Base-by-base conservation (phyloP, 2,888 invertebrate species). In the Lasioglossum malachurum region DNA sequence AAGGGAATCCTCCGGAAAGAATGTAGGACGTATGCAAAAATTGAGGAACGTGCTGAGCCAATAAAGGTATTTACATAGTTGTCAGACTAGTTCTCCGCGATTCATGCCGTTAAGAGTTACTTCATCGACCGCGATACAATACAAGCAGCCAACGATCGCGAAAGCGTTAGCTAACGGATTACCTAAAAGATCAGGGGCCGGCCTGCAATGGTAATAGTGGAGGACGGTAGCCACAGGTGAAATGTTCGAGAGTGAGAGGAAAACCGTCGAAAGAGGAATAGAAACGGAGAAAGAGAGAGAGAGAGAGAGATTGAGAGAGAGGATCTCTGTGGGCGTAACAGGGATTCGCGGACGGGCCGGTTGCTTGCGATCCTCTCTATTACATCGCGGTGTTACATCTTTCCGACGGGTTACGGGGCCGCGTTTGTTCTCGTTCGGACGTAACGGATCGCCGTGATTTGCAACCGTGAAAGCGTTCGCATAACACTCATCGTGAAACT, bases 401-500 rank as follows among this genome's bases (percentile, higher is more conserved):
- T 53, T n/a, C 53, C 23, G n/a, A 19, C 14, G 57, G 78, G 38
- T 35, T 16, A 64, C 75, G n/a, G 23, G 75, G 69, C 67, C 31
- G 23, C 73, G 74, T 78, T 82, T 82, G 76, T 83, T 82, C 82
- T 75, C 84, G 46, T 78, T 76, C 19, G 31, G 69, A 80, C 75
- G 82, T 73, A 83, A 89, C 73, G 69, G 38, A 64, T 27, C 31
- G 31, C 69, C 35, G 74, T 75, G 75, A 81, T 82, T 89, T 88
- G 69, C 88, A 88, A 31, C 84, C 84, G 91, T 91, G 92, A 93
- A 92, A 93, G 92, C 88, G 88, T 72, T 85, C 83, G 86, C 87
- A 73, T 91, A 91, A 90, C 72, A 31, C 49, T 73, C 75, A 76
- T 83, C 86, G 87, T 87, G 84, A 87, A 87, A 88, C 83, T 49